Conservation (phyloP, 2,888 invertebrate species). For the Drosophila limbata region DNA sequence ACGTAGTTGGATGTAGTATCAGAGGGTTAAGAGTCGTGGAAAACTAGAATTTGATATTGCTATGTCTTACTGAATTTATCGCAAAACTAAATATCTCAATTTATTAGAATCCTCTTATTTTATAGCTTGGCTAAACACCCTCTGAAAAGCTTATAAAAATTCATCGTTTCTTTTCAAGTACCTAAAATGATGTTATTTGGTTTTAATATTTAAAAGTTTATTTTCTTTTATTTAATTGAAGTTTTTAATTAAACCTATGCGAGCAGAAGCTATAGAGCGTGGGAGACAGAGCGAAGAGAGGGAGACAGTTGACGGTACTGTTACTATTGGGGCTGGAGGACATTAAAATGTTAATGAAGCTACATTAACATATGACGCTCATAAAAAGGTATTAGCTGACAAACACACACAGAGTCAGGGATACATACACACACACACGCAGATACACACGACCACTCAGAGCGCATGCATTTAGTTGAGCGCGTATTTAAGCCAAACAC, state of each 20-base stretch:
- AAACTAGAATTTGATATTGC: too few relatives aligned
- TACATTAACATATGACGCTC: constrained; percentile 79
- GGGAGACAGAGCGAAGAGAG: neutral
- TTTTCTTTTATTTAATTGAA: constrained; percentile 70
- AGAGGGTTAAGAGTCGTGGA: too few relatives aligned
- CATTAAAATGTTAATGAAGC: constrained; percentile 82
- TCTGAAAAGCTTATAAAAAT: neutral
- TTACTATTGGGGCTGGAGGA: constrained; percentile 51
- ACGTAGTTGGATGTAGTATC: too few relatives aligned
- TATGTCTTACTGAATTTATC: too few relatives aligned
- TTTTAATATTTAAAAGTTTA: constrained; percentile 49
- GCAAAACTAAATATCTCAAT: too few relatives aligned
- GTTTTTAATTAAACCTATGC: constrained; percentile 72
- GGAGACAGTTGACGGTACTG: neutral
- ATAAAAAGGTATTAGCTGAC: constrained; percentile 77
- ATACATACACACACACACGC: constrained; percentile 27
- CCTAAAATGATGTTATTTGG: constrained; percentile 52
- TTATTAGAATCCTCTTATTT: too few relatives aligned
- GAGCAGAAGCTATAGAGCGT: neutral
- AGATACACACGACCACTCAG: constrained; percentile 1
- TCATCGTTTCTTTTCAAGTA: neutral
- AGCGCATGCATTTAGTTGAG: constrained; percentile 54
- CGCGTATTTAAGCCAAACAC: constrained; percentile 55
- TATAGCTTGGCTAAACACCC: too few relatives aligned
- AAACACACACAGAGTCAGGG: constrained; percentile 42